phyloP scores from a whole-genome alignment of 2,113 vertebrate genomes.

The Leptobrachium leishanense region DNA sequence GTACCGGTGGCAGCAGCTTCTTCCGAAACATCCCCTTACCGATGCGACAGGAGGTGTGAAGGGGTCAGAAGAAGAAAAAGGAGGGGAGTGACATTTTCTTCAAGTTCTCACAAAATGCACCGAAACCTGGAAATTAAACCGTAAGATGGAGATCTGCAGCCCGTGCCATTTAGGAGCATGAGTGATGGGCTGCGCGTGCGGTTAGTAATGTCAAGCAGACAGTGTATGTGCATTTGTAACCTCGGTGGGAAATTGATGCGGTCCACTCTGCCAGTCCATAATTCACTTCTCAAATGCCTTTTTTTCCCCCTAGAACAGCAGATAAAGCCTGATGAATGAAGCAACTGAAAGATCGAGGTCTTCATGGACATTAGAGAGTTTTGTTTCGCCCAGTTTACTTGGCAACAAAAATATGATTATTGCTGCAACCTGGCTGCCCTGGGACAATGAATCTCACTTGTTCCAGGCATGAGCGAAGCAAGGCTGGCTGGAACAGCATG shows the following conservation, averaged over 20 bases:
- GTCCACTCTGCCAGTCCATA: constrained; percentile 32
- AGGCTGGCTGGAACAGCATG: background rate
- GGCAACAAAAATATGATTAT: constrained; percentile 39
- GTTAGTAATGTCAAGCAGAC: constrained; percentile 19
- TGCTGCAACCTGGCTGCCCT: constrained; percentile 16
- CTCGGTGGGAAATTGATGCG: constrained; percentile 37
- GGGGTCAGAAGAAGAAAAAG: no score
- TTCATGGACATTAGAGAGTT: constrained; percentile 26
- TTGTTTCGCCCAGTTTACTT: constrained; percentile 38
- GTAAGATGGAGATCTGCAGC: background rate
- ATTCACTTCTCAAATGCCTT: constrained; percentile 25
- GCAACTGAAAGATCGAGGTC: constrained; percentile 27
- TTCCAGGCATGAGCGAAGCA: constrained; percentile 8
- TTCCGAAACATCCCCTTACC: no score
- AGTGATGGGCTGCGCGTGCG: constrained; percentile 21
- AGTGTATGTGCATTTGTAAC: constrained; percentile 14
- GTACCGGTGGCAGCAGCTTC: no score
- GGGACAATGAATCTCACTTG: constrained; percentile 26
- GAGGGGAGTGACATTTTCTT: no score
- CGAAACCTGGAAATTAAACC: background rate
- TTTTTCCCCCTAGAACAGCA: background rate
- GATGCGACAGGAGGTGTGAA: no score
- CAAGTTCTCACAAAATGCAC: no score
- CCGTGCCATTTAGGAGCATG: background rate
- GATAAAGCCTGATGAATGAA: constrained; percentile 45